Base-by-base conservation (phyloP, 2,113 vertebrate genomes). In the Myrmophylax atrothorax region DNA sequence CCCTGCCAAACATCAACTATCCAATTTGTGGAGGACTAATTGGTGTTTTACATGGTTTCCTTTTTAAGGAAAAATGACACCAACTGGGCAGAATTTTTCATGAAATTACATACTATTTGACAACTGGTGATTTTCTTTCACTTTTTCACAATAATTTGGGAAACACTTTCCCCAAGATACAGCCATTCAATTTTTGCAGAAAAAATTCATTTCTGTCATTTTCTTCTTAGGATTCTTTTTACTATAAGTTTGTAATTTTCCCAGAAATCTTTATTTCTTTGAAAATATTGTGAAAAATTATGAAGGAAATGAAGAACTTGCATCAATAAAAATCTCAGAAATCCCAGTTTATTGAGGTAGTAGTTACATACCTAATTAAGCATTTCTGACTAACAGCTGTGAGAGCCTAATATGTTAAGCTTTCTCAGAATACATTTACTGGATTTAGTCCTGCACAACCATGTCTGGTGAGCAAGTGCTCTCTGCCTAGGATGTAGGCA, bases 1-100 rank as follows among this genome's bases (percentile, higher is more conserved):
- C 16, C 20, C 37, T 90, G 86, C 67, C 92, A 92, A 93, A 62
- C 33, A 84, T 47, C 82, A 82, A 46, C 70, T 79, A 19, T 73
- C 33, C 70, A 91, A 85, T 93, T 95, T 91, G 70, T 85, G 58
- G 31, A 20, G 2, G 28, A 80, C 63, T 96, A 92, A 89, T 94
- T 96, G 78, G n/a, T 25, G 47, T 87, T 95, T 94, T 87, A 72
- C n/a, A 35, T 76, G 40, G 25, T 79, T 95, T 94, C 24, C 16
- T 87, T 87, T 93, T 66, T 68, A 93, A 87, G 59, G 18, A 91
- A 68, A 69, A 89, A 60, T 64, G 13, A 50, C 66, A 60, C 73
- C 29, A 72, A 24, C 31, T 67, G 24, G 40, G 26, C 60, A 94
- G 69, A 70, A 35, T 55, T 59, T 91, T 87, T 84, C 18, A 24